Percentiles rank a stretch among this genome's conserved stretches.
phyloP scores from a whole-genome alignment of 2,797 vertebrate species.

The Anguilla anguilla region DNA sequence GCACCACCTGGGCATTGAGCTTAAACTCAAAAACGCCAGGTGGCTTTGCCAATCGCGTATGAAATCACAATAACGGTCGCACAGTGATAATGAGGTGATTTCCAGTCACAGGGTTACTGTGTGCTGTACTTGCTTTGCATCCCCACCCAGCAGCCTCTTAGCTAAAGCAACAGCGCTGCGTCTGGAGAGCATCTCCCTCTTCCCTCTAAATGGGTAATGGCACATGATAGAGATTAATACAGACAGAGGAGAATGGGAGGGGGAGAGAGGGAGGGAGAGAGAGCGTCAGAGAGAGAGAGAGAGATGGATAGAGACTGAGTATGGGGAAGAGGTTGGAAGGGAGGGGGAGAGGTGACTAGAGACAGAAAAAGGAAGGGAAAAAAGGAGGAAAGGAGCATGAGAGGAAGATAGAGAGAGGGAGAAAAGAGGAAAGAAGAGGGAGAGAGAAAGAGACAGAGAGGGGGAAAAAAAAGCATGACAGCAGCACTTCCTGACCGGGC shows the following conservation, averaged over 20 bases:
- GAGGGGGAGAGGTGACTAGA: conserved; percentile 28
- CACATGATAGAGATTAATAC: conserved; percentile 54
- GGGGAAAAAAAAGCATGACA: conserved; percentile 38
- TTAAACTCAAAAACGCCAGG: background rate
- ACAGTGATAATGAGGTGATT: background rate
- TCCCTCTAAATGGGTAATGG: conserved; percentile 40
- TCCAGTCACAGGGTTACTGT: background rate
- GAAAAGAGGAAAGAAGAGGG: conserved; percentile 45
- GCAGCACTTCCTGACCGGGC: conserved; percentile 47
- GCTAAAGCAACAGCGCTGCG: background rate
- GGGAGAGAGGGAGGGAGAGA: background rate
- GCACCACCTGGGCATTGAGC: background rate
- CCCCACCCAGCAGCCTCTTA: background rate
- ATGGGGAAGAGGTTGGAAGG: background rate
- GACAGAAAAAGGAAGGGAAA: conserved; percentile 37
- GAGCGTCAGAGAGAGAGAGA: conserved; percentile 46
- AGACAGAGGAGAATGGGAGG: conserved; percentile 50
- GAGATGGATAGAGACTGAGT: background rate
- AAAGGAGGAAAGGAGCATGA: background rate
- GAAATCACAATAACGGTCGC: background rate
- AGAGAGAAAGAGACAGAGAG: conserved; percentile 34
- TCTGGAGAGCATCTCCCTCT: background rate
- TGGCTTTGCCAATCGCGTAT: background rate
- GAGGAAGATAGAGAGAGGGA: background rate
- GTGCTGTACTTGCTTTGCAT: background rate